Conservation (phyloP, 1,140 invertebrate genomes). For the Berghia stephanieae region DNA sequence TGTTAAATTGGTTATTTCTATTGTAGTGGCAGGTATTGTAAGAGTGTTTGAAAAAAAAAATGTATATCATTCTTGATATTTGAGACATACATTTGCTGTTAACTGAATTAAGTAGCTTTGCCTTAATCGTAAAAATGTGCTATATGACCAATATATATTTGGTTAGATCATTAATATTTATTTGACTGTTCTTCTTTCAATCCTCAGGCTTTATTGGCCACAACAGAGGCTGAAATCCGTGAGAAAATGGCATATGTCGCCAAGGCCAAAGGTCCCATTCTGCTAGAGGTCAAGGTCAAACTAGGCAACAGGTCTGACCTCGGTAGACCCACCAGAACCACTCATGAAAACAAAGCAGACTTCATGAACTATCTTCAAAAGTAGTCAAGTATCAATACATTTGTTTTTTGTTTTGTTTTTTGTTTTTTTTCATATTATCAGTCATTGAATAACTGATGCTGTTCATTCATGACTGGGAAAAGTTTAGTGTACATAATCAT, state of each 20-base stretch:
- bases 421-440: too few species aligned
- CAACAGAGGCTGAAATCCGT: slow-evolving; percentile 60
- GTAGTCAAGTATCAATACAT: too few species aligned
- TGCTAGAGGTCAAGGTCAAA: slow-evolving; percentile 66
- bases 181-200: neutral
- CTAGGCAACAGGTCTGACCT: slow-evolving; percentile 65
- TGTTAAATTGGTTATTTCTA: too few species aligned
- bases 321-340: slow-evolving; percentile 67
- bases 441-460: too few species aligned
- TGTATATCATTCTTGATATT: neutral
- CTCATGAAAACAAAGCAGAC: slow-evolving; percentile 67
- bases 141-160: neutral
- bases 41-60: neutral
- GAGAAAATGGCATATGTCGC: slow-evolving; percentile 49
- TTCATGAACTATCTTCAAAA: slow-evolving; percentile 71
- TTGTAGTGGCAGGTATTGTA: too few species aligned
- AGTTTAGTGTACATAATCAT: too few species aligned
- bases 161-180: neutral
- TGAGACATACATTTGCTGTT: too few species aligned
- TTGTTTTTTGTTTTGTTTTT: too few species aligned
- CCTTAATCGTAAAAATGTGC: too few species aligned
- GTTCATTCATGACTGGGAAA: too few species aligned
- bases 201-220: slow-evolving; percentile 55
- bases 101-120: too few species aligned
- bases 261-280: slow-evolving; percentile 59